Evolutionary conservation across 2,113 vertebrate species (phyloP), one percentile per base, ranked within the genome.

Genomic region (Seriola aureovittata): DNA sequence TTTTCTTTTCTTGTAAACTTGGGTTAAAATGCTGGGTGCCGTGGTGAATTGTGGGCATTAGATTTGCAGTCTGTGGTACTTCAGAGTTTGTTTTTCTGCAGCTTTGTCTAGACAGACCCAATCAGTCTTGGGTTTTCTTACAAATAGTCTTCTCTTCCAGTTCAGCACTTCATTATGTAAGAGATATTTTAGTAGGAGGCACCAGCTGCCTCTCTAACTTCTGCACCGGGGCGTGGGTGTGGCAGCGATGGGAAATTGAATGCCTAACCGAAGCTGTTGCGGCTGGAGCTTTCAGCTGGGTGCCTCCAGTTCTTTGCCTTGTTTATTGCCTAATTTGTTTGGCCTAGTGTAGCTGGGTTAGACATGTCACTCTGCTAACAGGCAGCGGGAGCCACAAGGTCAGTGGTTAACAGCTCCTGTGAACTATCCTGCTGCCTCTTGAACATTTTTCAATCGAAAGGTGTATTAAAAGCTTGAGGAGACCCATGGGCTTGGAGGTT

Each of bases 281-380:
- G 81, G 71, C 58, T 78, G 74, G 57, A 40, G 63, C 76, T 62
- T 84, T 50, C 75, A 77, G 71, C 54, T 64, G 58, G 74, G 73
- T 60, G 62, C 70, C 71, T 63, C 21, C 55, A 64, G 60, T 85
- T 71, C 38, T 82, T 81, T 50, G 9, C 68, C 75, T 48, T 64
- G 60, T 89, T 87, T 88, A 76, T 89, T 58, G 59, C 74, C 69
- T 88, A 72, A 89, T 90, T 88, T 91, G 60, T 89, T 89, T 75
- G 55, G 73, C 66, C 58, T 63, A n/a, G 65, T 72, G 79, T 84
- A 62, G 83, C 63, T 82, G 66, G 48, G 70, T 82, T 69, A 68
- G 80, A 89, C 80, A 58, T 80, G 73, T 79, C 65, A 75, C 58
- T 82, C 71, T 75, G 66, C 75, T 77, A 85, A 89, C 81, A 74